phyloP scores from a whole-genome alignment of 2,888 invertebrate genomes.

The Harpalus rubripes region DNA sequence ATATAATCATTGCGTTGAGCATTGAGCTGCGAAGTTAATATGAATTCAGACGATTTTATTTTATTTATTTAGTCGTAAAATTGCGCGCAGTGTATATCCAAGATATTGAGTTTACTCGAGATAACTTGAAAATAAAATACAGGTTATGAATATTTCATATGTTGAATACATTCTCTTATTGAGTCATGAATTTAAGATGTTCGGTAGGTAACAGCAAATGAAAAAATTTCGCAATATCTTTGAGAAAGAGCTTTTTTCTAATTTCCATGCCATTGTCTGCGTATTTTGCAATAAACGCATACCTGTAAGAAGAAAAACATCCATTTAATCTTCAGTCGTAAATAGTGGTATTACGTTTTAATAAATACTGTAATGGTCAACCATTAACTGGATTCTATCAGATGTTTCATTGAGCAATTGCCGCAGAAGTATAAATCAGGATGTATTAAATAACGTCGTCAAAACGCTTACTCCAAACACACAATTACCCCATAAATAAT shows the following conservation, averaged over 20 bases:
- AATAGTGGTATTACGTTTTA: conserved; percentile 18
- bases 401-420: conserved; percentile 27
- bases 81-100: background rate
- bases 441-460: conserved; percentile 52
- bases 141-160: conserved; percentile 47
- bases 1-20: background rate
- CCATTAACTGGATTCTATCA: conserved; percentile 11
- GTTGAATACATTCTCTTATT: conserved; percentile 29
- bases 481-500: conserved; percentile 54
- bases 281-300: conserved; percentile 8
- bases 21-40: background rate
- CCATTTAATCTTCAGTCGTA: background rate
- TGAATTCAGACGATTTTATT: conserved; percentile 4
- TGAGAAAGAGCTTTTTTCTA: conserved; percentile 23
- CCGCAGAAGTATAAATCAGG: conserved; percentile 40
- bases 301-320: background rate
- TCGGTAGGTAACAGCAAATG: conserved; percentile 2
- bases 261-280: conserved; percentile 33
- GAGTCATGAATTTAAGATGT: conserved; percentile 46
- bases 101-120: conserved; percentile 23
- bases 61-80: conserved; percentile 39
- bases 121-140: conserved; percentile 37
- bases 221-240: conserved; percentile 17
- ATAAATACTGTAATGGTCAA: background rate
- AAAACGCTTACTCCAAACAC: conserved; percentile 42